Conservation (phyloP, 2,797 vertebrate genomes). For the Stomatorhinus walkeri region DNA sequence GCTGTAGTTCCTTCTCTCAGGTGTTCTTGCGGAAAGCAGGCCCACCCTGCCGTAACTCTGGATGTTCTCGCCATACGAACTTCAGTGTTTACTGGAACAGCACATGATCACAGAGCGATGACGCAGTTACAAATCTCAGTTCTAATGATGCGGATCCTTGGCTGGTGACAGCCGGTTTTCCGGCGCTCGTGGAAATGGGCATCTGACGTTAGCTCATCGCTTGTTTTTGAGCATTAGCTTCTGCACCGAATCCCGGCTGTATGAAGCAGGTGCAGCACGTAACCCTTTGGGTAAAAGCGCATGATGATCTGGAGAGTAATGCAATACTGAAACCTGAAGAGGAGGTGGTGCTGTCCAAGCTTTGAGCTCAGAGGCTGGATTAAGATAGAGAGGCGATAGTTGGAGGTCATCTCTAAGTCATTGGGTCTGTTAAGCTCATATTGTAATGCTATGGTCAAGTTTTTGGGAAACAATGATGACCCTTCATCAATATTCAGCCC, state of each 20-base stretch:
- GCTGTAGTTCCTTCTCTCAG: background rate
- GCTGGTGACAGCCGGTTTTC: background rate
- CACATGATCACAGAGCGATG: background rate
- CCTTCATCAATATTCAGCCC: background rate
- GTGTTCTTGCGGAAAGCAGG: background rate
- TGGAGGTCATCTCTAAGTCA: background rate
- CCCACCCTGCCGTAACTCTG: background rate
- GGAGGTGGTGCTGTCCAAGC: background rate
- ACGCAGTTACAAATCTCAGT: background rate
- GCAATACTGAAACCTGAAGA: background rate
- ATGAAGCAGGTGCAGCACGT: background rate
- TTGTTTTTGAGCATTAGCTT: background rate
- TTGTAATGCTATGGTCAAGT: background rate
- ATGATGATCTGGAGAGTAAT: background rate
- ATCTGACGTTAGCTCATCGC: background rate
- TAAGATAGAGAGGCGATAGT: background rate
- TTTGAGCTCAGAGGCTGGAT: slow-evolving; percentile 15
- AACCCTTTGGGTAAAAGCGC: background rate
- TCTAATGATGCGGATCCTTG: background rate
- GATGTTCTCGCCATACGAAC: background rate
- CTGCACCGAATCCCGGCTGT: background rate
- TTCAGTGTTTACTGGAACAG: background rate
- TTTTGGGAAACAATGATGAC: background rate
- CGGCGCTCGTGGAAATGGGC: background rate
- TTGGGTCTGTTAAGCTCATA: background rate